Percentiles rank a stretch among this genome's conserved stretches.
These are phyloP conservation scores for Cassiopea andromeda DNA, from an alignment of 30 jellyfish, hydroid and myxozoan species.

Conservation along the genomic window DNA sequence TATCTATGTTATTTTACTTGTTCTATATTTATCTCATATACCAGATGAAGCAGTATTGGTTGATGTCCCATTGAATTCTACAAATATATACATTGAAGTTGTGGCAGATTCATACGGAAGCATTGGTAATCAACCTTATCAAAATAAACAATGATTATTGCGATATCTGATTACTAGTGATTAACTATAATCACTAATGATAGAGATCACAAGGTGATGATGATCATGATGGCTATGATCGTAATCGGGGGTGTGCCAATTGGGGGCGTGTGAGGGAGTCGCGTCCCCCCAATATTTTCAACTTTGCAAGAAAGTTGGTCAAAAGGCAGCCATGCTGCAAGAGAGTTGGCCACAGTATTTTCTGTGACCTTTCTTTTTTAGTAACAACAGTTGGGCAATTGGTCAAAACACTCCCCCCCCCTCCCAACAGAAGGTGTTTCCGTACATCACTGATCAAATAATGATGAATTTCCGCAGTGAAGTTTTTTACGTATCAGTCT, in stretches of 20 bases:
- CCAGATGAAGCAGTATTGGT: conserved; percentile 15
- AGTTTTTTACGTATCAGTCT: too few species aligned
- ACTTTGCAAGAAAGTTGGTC: too few species aligned
- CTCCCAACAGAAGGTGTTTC: too few species aligned
- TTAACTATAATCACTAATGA: not conserved
- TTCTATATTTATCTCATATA: not conserved
- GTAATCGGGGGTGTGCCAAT: not conserved
- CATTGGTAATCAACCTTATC: not conserved
- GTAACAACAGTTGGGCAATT: too few species aligned
- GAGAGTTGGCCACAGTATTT: too few species aligned
- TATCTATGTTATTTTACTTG: not conserved
- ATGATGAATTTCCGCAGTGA: too few species aligned
- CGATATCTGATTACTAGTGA: not conserved
- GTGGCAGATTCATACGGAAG: conserved; percentile 2
- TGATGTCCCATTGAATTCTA: conserved; percentile 19
- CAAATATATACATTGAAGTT: conserved; percentile 17
- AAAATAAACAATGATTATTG: not conserved
- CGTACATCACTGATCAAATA: too few species aligned
- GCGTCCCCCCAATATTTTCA: too few species aligned
- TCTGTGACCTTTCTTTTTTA: too few species aligned
- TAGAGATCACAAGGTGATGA: not conserved
- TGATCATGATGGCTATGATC: not conserved
- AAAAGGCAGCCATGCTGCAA: too few species aligned
- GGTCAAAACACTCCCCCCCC: too few species aligned
- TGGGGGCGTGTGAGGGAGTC: too few species aligned